Base-by-base conservation (phyloP, 2,797 vertebrate genomes). In the Lagorchestes hirsutus region DNA sequence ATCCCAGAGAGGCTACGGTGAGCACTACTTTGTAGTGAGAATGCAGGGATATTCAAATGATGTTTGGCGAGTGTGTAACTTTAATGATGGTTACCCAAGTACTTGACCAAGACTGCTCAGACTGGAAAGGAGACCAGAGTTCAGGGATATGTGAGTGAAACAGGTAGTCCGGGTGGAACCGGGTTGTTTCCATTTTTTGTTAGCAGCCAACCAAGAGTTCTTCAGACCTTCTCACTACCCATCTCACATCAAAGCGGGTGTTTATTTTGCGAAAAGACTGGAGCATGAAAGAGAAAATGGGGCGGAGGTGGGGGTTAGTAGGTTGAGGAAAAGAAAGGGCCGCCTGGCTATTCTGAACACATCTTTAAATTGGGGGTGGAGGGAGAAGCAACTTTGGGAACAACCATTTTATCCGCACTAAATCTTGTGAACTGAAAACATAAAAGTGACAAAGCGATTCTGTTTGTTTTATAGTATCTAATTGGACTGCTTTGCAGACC, bases 381-480 rank as follows among this genome's bases (percentile, higher is more conserved):
- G 97, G 95, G n/a, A 91, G 87, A 93, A 91, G 94, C 95, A 97
- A 96, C 96, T 97, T 97, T 55, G 92, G 96, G 92, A 97, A 95
- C 96, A 92, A 95, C 93, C 95, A 94, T 98, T 97, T 97, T 96
- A 97, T 96, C 92, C 34, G 95, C 62, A 90, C 96, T 97, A 96
- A 96, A 97, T 97, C 97, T 96, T 95, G 62, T 96, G 96, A 97
- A 95, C 97, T 97, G 98, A 97, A 97, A 97, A 97, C 97, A 97
- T 96, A 95, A 55, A 95, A 96, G 97, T 96, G 97, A 97, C 97
- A 95, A 97, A 97, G 96, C 97, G 98, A 97, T 96, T 97, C 95
- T 96, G 98, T 97, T 98, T 97, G 97, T 97, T 98, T 97, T 97
- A 96, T 97, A 90, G 97, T 94, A 97, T 97, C 96, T 98, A 98